These are phyloP conservation scores for Anagyrus pseudococci DNA, from an alignment of 2,888 invertebrate species.

Conservation along the genomic window DNA sequence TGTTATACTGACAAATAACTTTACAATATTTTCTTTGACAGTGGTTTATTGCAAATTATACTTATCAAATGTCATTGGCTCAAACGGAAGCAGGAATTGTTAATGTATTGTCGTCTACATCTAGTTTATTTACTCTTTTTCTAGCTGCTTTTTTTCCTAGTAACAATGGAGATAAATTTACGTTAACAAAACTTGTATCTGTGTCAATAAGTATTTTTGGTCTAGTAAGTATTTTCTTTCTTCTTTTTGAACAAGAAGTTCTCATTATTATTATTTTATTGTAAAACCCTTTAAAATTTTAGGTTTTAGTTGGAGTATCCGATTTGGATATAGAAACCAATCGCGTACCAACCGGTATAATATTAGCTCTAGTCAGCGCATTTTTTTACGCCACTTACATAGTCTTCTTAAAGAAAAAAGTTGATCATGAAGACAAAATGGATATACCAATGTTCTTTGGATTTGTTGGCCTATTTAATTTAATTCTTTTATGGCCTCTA, in stretches of 20 bases:
- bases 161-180: constrained; percentile 80
- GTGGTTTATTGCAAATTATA: constrained; percentile 96
- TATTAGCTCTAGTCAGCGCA: constrained; percentile 85
- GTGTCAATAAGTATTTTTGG: constrained; percentile 80
- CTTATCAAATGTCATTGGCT: constrained; percentile 87
- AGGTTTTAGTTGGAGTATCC: constrained; percentile 81
- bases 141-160: constrained; percentile 89
- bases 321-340: constrained; percentile 72
- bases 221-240: constrained; percentile 68
- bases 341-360: constrained; percentile 76
- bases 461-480: constrained; percentile 90
- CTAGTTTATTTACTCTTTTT: constrained; percentile 87
- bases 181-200: constrained; percentile 83
- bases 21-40: constrained; percentile 63
- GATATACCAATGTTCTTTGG: constrained; percentile 97
- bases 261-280: constrained; percentile 24
- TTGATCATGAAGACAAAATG: constrained; percentile 91
- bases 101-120: constrained; percentile 86
- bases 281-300: constrained; percentile 46
- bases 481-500: constrained; percentile 87
- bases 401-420: constrained; percentile 83
- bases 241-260: background rate
- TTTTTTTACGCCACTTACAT: constrained; percentile 90
- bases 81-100: constrained; percentile 87
- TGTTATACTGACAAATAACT: background rate